Evolutionary conservation across 2,113 vertebrate genomes (phyloP).

Genomic region (Entelurus aequoreus): DNA sequence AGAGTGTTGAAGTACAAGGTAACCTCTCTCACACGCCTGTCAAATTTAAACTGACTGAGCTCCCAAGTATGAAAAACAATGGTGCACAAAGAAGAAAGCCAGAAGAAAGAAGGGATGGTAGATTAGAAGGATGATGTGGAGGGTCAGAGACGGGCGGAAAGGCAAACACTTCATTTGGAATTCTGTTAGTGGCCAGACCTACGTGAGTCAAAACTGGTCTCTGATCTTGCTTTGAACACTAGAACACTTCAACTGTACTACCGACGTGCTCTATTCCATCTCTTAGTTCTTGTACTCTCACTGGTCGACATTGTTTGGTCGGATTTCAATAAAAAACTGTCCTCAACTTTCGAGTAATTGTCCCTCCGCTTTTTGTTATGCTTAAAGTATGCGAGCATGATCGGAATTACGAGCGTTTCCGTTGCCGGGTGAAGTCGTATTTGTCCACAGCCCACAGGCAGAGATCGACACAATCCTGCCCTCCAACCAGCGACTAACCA

Average conservation of each 20-base stretch:
- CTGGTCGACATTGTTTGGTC: not conserved
- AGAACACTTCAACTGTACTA: constrained; percentile 30
- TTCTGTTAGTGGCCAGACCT: constrained; percentile 50
- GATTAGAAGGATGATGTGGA: constrained; percentile 19
- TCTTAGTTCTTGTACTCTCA: not conserved
- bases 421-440: too few relatives aligned
- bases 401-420: too few relatives aligned
- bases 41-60: constrained; percentile 15
- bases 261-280: constrained; percentile 11
- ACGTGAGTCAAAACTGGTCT: constrained; percentile 55
- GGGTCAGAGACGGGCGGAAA: constrained; percentile 33
- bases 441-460: too few relatives aligned
- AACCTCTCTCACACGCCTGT: constrained; percentile 11
- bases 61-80: constrained; percentile 39
- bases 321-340: too few relatives aligned
- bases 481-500: too few relatives aligned
- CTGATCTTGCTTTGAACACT: constrained; percentile 59
- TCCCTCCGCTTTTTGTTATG: too few relatives aligned
- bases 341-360: too few relatives aligned
- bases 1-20: too few relatives aligned
- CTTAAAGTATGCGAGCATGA: too few relatives aligned
- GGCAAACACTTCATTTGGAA: constrained; percentile 49
- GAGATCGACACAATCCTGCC: too few relatives aligned
- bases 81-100: constrained; percentile 12
- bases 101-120: constrained; percentile 21